Conservation (phyloP, 2,797 vertebrate genomes). For the Sebastes alutus region DNA sequence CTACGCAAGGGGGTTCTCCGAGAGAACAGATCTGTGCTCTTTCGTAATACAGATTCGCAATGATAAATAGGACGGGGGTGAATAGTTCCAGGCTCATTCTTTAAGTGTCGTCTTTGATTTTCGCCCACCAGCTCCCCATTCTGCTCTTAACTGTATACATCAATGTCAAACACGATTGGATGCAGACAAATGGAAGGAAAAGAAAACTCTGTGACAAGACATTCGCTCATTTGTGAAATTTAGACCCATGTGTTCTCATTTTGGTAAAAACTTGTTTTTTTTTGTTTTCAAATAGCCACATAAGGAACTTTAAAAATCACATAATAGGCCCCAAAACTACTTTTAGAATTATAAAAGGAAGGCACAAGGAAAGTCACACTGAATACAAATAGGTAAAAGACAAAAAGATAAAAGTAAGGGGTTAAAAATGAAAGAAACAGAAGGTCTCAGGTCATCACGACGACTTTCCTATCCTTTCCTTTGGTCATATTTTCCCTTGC, state of each 20-base stretch:
- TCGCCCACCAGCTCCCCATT: background rate
- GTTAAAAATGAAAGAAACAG: background rate
- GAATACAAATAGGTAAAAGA: background rate
- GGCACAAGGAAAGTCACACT: accelerated
- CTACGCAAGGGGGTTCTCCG: background rate
- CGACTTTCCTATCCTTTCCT: slow-evolving; percentile 36
- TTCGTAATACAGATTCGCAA: background rate
- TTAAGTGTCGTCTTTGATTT: slow-evolving; percentile 2
- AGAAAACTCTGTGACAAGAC: background rate
- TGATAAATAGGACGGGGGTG: slow-evolving; percentile 14
- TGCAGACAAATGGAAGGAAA: background rate
- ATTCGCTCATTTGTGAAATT: background rate
- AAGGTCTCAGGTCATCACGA: slow-evolving; percentile 27
- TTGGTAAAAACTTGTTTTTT: background rate
- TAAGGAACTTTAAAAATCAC: background rate
- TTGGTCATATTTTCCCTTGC: slow-evolving; percentile 62
- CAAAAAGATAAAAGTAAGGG: background rate
- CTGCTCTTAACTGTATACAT: background rate
- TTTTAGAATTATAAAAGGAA: background rate
- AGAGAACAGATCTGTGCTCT: background rate
- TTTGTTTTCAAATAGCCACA: background rate
- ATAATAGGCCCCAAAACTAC: too few relatives aligned
- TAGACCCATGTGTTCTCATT: background rate
- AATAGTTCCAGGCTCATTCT: slow-evolving; percentile 3
- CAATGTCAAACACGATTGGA: background rate